phyloP scores from a whole-genome alignment of 2,797 vertebrate species.

The Halcyon smyrnensis region DNA sequence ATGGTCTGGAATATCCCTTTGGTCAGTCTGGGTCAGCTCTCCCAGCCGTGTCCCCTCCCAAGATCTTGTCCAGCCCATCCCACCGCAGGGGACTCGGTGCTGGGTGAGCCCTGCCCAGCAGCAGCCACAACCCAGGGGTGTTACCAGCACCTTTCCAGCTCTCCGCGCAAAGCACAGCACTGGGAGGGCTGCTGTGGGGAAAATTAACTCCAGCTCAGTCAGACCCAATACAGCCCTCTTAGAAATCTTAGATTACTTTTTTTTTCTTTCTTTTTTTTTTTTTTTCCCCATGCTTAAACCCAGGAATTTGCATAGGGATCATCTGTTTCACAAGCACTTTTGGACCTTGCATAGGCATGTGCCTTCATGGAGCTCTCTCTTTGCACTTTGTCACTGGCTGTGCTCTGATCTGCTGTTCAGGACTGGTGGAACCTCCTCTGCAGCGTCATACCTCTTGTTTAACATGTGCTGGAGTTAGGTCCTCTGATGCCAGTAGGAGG shows the following conservation, averaged over 20 bases:
- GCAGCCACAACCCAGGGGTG: too few relatives aligned
- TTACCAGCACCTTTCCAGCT: too few relatives aligned
- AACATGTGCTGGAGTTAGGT: background rate
- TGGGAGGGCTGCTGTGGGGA: too few relatives aligned
- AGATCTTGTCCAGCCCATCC: too few relatives aligned
- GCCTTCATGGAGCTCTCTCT: background rate
- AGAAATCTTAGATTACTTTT: background rate
- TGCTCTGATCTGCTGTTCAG: background rate
- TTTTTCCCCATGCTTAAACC: background rate
- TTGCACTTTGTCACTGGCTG: rapidly evolving
- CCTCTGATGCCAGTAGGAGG: background rate
- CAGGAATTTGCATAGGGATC: background rate
- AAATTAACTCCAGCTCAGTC: too few relatives aligned
- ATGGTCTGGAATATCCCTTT: too few relatives aligned
- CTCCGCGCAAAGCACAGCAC: too few relatives aligned
- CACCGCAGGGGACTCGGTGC: too few relatives aligned
- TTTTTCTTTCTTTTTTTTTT: rapidly evolving
- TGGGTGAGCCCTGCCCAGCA: too few relatives aligned
- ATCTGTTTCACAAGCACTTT: background rate
- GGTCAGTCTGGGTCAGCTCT: too few relatives aligned
- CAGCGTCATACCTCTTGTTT: background rate
- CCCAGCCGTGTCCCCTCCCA: too few relatives aligned
- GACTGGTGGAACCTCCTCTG: background rate
- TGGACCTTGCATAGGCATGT: background rate
- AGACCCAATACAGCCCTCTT: background rate